Percentiles rank a stretch among this genome's conserved stretches.
These are phyloP conservation scores for Fregata magnificens DNA, from an alignment of 2,113 vertebrate genomes.

Conservation along the genomic window DNA sequence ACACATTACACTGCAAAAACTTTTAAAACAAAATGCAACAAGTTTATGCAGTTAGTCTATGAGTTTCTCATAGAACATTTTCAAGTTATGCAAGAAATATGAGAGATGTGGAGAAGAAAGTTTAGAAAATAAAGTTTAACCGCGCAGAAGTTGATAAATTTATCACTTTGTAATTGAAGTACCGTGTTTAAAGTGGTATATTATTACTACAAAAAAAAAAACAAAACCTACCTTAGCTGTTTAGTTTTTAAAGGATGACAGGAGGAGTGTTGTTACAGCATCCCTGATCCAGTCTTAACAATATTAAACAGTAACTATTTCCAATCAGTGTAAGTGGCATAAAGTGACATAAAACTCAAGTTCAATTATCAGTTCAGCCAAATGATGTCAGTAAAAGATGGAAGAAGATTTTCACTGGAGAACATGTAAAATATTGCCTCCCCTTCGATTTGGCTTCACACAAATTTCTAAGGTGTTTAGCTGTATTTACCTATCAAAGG, in stretches of 20 bases:
- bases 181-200: neutral
- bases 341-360: neutral
- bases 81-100: neutral
- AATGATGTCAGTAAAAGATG: neutral
- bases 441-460: neutral
- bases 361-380: neutral
- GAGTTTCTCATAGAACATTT: neutral
- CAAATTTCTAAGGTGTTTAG: neutral
- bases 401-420: neutral
- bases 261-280: neutral
- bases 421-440: neutral
- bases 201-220: neutral
- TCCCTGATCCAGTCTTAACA: too few relatives aligned
- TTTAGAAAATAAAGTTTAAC: neutral
- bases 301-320: neutral
- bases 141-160: neutral
- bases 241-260: neutral
- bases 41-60: neutral
- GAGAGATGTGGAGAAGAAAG: neutral
- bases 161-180: neutral
- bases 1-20: neutral
- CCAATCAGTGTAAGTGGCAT: neutral
- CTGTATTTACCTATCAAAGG: neutral
- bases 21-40: conserved; percentile 9
- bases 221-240: neutral